Conservation (phyloP, 1,140 invertebrate genomes). For the Euwallacea fornicatus region DNA sequence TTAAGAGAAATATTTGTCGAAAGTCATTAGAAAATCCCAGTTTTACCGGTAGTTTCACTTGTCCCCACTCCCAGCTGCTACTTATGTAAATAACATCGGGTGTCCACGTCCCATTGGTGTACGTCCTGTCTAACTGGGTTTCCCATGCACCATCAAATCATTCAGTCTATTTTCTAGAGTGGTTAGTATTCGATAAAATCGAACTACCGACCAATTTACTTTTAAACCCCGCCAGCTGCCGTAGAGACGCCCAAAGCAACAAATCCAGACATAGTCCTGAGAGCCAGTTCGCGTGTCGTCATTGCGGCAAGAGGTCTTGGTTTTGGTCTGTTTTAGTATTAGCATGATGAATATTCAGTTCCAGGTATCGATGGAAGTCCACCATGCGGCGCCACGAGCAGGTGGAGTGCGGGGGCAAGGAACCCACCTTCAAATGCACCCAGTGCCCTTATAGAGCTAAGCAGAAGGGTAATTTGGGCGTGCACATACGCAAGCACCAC, state of each 20-base stretch:
- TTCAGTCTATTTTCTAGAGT: constrained; percentile 44
- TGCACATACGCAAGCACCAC: constrained; percentile 80
- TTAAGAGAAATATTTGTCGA: too few species aligned
- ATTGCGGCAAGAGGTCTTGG: constrained; percentile 70
- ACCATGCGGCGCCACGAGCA: constrained; percentile 79
- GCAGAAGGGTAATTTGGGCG: constrained; percentile 76
- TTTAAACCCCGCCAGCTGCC: constrained; percentile 33
- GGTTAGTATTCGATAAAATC: constrained; percentile 51
- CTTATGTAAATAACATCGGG: neutral
- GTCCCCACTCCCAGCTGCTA: neutral
- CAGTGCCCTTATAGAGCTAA: constrained; percentile 78
- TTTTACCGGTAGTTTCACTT: too few species aligned
- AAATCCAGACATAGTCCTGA: constrained; percentile 60
- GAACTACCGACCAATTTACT: constrained; percentile 43
- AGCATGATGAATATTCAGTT: constrained; percentile 9
- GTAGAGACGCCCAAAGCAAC: constrained; percentile 39
- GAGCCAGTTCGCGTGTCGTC: constrained; percentile 71
- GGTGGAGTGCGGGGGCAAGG: constrained; percentile 85
- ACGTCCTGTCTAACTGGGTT: neutral
- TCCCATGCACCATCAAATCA: neutral
- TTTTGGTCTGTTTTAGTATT: neutral
- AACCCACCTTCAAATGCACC: constrained; percentile 78
- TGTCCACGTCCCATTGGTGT: neutral
- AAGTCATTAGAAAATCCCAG: too few species aligned
- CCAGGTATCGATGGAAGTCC: constrained; percentile 74